Percentiles rank a stretch among this genome's conserved stretches.
Evolutionary conservation across 2,888 invertebrate genomes (phyloP).

Genomic region (Caenorhabditis macrosperma): DNA sequence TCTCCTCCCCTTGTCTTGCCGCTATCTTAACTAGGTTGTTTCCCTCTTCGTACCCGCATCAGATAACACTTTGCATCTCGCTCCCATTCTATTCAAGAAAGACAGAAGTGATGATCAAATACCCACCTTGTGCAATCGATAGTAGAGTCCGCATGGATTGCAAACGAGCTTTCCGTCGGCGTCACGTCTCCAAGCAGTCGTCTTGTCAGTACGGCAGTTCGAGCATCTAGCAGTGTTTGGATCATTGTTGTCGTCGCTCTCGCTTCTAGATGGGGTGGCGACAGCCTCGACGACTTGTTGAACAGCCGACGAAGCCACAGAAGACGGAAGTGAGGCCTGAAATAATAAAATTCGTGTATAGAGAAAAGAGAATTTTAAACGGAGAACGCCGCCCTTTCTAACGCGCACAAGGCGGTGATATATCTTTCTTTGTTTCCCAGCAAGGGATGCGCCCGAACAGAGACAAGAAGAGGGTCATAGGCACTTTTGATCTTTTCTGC

Average conservation of each 20-base stretch:
- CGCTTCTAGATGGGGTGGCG: conserved; percentile 43
- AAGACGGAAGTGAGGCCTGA: conserved; percentile 1
- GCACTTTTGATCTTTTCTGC: conserved; percentile 15
- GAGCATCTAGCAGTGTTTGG: conserved; percentile 69
- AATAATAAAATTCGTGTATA: not conserved
- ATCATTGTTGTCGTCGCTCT: not conserved
- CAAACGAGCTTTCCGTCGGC: conserved; percentile 77
- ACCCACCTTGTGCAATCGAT: conserved; percentile 77
- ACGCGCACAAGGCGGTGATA: conserved; percentile 19
- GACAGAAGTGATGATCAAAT: conserved; percentile 2
- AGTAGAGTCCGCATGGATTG: conserved; percentile 80
- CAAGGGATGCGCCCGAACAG: not conserved
- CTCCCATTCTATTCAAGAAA: conserved; percentile 6
- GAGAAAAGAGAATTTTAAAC: conserved; percentile 2
- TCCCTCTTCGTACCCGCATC: conserved; percentile 35
- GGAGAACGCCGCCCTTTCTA: not conserved
- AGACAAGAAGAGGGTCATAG: conserved; percentile 14
- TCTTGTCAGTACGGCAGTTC: conserved; percentile 79
- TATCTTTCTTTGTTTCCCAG: conserved; percentile 35
- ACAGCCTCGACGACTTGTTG: conserved; percentile 30
- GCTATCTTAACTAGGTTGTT: conserved; percentile 59
- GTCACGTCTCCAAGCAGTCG: conserved; percentile 79
- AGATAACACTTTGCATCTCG: conserved; percentile 28
- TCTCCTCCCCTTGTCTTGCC: conserved; percentile 37
- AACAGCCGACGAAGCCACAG: not conserved